phyloP scores from a whole-genome alignment of 2,888 invertebrate genomes.

The Drosophila koepferae region DNA sequence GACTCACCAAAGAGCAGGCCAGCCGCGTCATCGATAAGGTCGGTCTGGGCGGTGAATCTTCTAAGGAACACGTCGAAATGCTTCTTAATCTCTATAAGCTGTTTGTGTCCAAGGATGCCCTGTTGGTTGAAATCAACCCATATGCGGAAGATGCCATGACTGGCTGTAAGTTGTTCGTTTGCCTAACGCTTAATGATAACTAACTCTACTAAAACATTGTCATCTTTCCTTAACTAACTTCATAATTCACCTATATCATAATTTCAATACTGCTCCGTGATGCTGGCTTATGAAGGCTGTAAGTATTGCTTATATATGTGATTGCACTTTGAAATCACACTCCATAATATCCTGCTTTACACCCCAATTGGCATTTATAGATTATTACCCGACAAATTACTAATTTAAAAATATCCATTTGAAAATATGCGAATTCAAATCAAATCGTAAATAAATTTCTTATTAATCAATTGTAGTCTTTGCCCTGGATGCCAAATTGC shows the following conservation, averaged over 20 bases:
- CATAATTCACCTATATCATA: constrained; percentile 16
- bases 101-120: constrained; percentile 95
- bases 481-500: constrained; percentile 97
- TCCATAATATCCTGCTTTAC: neutral
- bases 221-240: constrained; percentile 21
- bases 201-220: constrained; percentile 15
- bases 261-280: constrained; percentile 29
- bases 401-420: neutral
- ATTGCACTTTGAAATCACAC: neutral
- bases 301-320: constrained; percentile 48
- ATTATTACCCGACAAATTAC: neutral
- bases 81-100: constrained; percentile 92
- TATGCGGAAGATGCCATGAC: constrained; percentile 94
- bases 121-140: constrained; percentile 97
- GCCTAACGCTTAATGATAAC: neutral
- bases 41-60: constrained; percentile 88
- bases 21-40: constrained; percentile 86
- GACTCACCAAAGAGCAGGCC: constrained; percentile 92
- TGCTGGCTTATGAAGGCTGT: constrained; percentile 61
- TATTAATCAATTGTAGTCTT: constrained; percentile 87
- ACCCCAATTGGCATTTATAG: neutral
- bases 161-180: constrained; percentile 78
- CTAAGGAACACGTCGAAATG: constrained; percentile 90
- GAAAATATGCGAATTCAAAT: neutral
- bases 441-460: neutral